These are phyloP conservation scores for Phenacoccus solenopsis DNA, from an alignment of 1,140 invertebrate species.

Conservation along the genomic window DNA sequence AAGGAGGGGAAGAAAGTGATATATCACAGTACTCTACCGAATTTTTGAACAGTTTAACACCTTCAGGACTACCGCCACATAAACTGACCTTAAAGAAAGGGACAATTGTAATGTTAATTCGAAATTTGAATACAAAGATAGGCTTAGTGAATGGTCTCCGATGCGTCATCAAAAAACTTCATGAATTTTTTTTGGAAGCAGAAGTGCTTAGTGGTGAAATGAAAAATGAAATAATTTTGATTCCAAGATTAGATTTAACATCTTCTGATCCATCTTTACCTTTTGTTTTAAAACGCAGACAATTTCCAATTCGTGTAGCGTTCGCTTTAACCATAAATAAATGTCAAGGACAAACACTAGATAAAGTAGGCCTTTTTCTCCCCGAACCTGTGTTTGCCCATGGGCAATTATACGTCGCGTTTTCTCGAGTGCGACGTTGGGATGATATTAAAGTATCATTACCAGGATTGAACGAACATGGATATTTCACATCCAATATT, in stretches of 20 bases:
- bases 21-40: constrained; percentile 28
- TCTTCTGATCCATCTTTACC: constrained; percentile 3
- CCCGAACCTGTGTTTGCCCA: constrained; percentile 28
- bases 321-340: constrained; percentile 38
- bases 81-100: constrained; percentile 33
- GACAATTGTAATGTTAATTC: constrained; percentile 32
- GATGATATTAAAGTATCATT: not conserved
- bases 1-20: not conserved
- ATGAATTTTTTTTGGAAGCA: not conserved
- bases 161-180: not conserved
- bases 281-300: not conserved
- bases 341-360: constrained; percentile 25
- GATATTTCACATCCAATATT: not conserved
- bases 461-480: not conserved
- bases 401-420: constrained; percentile 30
- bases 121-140: constrained; percentile 27
- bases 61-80: constrained; percentile 33
- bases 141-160: not conserved
- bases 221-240: not conserved
- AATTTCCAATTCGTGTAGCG: constrained; percentile 32
- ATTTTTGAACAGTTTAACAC: constrained; percentile 32
- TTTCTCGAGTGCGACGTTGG: constrained; percentile 13
- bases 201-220: not conserved
- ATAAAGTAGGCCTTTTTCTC: constrained; percentile 22
- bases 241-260: not conserved